Base-by-base conservation (phyloP, 1,140 invertebrate species). In the Homalodisca vitripennis region DNA sequence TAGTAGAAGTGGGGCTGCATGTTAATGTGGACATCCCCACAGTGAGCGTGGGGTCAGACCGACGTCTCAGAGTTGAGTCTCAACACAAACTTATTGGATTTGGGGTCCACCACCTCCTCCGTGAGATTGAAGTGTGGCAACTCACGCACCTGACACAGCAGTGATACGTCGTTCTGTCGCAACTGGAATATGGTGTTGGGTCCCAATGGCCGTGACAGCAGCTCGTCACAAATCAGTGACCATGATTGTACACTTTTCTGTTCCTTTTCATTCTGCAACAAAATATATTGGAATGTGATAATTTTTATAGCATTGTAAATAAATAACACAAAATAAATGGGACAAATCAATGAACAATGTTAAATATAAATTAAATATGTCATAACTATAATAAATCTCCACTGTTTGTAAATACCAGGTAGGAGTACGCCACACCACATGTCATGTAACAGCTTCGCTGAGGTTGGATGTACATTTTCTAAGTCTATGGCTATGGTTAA, bases 21-120 rank as follows among this genome's bases (percentile, higher is more conserved):
- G 34, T 66, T 31, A 10, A 66, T 46, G 22, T 31, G 20, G 6
- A 66, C 63, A 10, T 66, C 55, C 48, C 66, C 57, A 34, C 55
- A 30, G 10, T 60, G 46, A 12, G 55, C 51, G 66, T 71, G 68
- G 20, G 68, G 73, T 89, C 89, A 98, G 78, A 98, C 96, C 48
- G 95, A 97, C 10, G 96, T 98, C 80, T 99, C 97, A 0, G 95
- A 98, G 79, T 97, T 98, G 0, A 98, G 81, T 76, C 94, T 85
- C 57, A 98, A 81, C 34, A 98, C 89, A 87, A 99, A 99, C 75
- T 95, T 94, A 81, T 98, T 98, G 71, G 89, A 93, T 78, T 97
- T 95, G 0, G 94, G 94, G 84, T 98, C 94, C 20, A 98, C 91
- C 0, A 98, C 89, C 82, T 99, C 94, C 79, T 99, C 95, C 0